Percentiles rank a stretch among this genome's conserved stretches.
Evolutionary conservation across 2,888 invertebrate species (phyloP).

Genomic region (Pherbina coryleti): DNA sequence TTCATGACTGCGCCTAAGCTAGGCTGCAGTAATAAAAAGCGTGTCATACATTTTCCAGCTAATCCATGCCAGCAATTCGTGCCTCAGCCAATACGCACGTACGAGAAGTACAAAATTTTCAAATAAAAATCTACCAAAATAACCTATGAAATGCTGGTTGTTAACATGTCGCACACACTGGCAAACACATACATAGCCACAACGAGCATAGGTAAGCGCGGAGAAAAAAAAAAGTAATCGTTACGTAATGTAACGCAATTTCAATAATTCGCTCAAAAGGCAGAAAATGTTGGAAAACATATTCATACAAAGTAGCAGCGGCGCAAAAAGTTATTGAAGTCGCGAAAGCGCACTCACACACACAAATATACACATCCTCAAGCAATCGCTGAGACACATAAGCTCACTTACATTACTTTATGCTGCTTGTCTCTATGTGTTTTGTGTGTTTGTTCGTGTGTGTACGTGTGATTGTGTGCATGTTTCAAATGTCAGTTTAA

Average conservation of each 20-base stretch:
- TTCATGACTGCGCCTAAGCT: neutral
- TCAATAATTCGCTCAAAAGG: constrained; percentile 41
- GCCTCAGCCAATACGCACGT: constrained; percentile 20
- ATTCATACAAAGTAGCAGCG: neutral
- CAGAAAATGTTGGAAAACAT: constrained; percentile 48
- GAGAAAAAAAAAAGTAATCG: neutral
- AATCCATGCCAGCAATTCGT: constrained; percentile 19
- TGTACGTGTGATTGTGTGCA: neutral
- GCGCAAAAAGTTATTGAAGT: neutral
- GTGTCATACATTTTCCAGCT: constrained; percentile 19
- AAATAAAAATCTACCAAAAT: neutral
- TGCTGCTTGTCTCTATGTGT: neutral
- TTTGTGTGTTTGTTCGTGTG: neutral
- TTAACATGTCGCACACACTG: neutral
- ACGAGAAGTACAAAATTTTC: constrained; percentile 6
- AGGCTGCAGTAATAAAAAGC: constrained; percentile 23
- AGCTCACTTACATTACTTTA: neutral
- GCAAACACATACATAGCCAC: neutral
- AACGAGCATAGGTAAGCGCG: neutral
- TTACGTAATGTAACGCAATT: constrained; percentile 30
- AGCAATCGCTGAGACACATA: neutral
- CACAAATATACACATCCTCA: neutral
- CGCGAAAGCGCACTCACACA: neutral
- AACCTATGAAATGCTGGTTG: neutral
- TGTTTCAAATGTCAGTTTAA: constrained; percentile 26